These are phyloP conservation scores for Cheilosia pagana DNA, from an alignment of 2,888 invertebrate genomes.

Conservation along the genomic window DNA sequence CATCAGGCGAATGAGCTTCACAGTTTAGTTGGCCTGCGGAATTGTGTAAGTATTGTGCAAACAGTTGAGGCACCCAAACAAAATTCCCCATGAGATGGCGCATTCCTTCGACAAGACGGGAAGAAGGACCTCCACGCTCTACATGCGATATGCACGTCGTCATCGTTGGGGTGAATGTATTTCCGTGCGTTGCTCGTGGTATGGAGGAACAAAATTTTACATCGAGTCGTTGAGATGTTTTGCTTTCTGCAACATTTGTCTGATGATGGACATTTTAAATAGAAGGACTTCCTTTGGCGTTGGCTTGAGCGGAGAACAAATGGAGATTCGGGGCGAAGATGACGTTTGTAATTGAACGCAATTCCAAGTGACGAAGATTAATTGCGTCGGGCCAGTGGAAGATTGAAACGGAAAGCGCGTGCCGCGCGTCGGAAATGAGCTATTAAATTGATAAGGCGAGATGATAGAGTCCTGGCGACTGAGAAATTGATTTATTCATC, in stretches of 20 bases:
- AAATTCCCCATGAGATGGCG: constrained; percentile 53
- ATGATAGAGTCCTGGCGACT: constrained; percentile 19
- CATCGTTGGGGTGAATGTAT: constrained; percentile 51
- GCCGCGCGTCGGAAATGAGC: constrained; percentile 57
- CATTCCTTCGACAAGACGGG: constrained; percentile 52
- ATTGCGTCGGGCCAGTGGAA: constrained; percentile 37
- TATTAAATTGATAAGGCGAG: constrained; percentile 55
- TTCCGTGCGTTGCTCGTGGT: constrained; percentile 18
- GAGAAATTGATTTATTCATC: constrained; percentile 63
- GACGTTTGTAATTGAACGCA: constrained; percentile 74
- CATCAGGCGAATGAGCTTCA: constrained; percentile 62
- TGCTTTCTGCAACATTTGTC: constrained; percentile 70
- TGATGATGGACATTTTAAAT: constrained; percentile 63
- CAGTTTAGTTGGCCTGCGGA: constrained; percentile 23
- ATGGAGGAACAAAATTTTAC: constrained; percentile 38
- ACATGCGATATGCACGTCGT: constrained; percentile 42
- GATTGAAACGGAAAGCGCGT: constrained; percentile 42
- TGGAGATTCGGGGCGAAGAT: constrained; percentile 67
- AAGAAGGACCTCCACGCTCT: constrained; percentile 38
- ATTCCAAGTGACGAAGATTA: constrained; percentile 73
- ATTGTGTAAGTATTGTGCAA: constrained; percentile 69
- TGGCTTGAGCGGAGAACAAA: constrained; percentile 47
- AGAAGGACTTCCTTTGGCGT: not conserved
- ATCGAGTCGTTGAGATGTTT: constrained; percentile 55
- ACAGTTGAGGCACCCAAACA: constrained; percentile 57